A percentile compares a stretch with the other conserved stretches of the same genome.
phyloP scores from a whole-genome alignment of 2,888 invertebrate genomes.

The Serripes groenlandicus region DNA sequence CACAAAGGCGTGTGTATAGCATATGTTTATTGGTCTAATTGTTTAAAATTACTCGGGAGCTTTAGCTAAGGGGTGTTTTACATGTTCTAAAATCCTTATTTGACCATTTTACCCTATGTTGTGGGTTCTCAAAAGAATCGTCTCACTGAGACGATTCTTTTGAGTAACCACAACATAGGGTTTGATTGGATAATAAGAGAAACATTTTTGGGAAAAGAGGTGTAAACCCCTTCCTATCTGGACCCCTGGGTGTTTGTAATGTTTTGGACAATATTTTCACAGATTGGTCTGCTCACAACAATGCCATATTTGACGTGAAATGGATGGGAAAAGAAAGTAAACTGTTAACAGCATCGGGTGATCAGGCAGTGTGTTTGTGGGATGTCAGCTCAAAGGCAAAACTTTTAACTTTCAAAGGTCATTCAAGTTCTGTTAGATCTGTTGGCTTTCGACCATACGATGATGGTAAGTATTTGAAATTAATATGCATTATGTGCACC shows the following conservation, averaged over 20 bases:
- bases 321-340: constrained; percentile 93
- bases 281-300: constrained; percentile 89
- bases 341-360: constrained; percentile 94
- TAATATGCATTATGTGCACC: too few species aligned
- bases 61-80: too few species aligned
- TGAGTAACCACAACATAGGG: too few species aligned
- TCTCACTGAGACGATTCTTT: too few species aligned
- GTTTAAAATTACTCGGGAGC: too few species aligned
- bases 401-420: constrained; percentile 89
- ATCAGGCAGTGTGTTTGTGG: constrained; percentile 94
- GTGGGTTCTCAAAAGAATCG: too few species aligned
- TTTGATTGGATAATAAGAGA: too few species aligned
- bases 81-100: too few species aligned
- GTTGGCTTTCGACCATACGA: constrained; percentile 91
- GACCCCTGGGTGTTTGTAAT: background rate
- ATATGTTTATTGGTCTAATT: too few species aligned
- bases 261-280: constrained; percentile 11
- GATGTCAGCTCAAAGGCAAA: constrained; percentile 88
- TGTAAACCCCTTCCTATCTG: background rate
- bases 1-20: too few species aligned
- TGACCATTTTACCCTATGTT: too few species aligned
- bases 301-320: constrained; percentile 95
- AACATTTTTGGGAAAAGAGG: too few species aligned
- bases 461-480: constrained; percentile 85
- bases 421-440: constrained; percentile 94